Evolutionary conservation across 2,888 invertebrate species (phyloP).

Genomic region (Eutolmus rufibarbis): DNA sequence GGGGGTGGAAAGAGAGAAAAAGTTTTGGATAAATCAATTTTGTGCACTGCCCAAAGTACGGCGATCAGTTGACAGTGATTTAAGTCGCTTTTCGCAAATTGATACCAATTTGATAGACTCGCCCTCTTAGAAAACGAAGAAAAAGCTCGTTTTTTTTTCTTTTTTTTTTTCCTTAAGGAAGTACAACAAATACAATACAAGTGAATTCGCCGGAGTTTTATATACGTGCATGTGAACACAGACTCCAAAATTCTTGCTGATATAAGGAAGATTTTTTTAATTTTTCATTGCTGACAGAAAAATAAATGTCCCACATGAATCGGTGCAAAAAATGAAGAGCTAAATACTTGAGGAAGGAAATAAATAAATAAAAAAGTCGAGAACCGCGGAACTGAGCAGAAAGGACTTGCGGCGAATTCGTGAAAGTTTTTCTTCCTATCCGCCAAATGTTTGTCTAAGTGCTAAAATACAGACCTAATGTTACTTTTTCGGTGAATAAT

Average conservation of each 20-base stretch:
- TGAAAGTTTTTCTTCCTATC: background rate
- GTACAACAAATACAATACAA: slow-evolving; percentile 27
- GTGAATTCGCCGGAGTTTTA: slow-evolving; percentile 24
- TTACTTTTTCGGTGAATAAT: background rate
- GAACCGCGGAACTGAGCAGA: background rate
- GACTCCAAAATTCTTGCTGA: background rate
- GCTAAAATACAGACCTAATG: background rate
- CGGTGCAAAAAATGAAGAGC: background rate
- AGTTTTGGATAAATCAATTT: slow-evolving; percentile 3
- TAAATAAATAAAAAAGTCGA: background rate
- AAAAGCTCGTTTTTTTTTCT: background rate
- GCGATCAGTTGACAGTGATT: background rate
- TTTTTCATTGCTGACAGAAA: background rate
- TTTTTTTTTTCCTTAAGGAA: slow-evolving; percentile 3
- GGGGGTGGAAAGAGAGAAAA: background rate
- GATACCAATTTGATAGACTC: slow-evolving; percentile 22
- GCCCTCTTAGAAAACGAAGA: slow-evolving; percentile 28
- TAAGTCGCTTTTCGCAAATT: background rate
- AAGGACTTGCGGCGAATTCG: slow-evolving; percentile 37
- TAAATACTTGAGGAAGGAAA: background rate
- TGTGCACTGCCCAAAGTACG: background rate
- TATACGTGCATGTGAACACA: slow-evolving; percentile 18
- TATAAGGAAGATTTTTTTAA: background rate
- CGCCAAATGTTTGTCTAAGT: background rate
- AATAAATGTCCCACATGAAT: background rate